Conservation (phyloP, 2,113 vertebrate genomes). For the Mormyrus lacerda region DNA sequence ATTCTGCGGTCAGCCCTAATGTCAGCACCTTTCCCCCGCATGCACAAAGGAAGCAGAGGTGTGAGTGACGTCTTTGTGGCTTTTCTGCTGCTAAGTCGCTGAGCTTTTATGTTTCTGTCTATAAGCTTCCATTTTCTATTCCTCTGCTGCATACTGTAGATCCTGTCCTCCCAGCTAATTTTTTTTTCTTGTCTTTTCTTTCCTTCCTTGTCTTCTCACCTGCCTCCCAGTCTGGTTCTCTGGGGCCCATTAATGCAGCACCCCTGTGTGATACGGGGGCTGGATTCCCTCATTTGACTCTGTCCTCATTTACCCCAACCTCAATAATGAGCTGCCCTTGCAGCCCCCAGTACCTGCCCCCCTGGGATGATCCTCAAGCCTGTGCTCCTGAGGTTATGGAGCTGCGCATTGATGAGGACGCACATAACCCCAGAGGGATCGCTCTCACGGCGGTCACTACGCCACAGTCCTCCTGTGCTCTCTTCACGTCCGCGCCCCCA, state of each 20-base stretch:
- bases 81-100: neutral
- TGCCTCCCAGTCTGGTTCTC: conserved; percentile 70
- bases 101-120: neutral
- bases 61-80: neutral
- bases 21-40: neutral
- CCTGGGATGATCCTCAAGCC: conserved; percentile 26
- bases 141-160: conserved; percentile 17
- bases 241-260: conserved; percentile 62
- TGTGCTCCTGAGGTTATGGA: conserved; percentile 40
- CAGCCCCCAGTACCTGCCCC: conserved; percentile 20
- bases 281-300: conserved; percentile 22
- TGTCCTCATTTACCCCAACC: neutral
- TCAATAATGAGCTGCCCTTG: conserved; percentile 18
- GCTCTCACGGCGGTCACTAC: neutral
- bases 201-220: conserved; percentile 40
- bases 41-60: neutral
- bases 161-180: conserved; percentile 15
- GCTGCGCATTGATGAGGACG: conserved; percentile 51
- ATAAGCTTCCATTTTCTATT: neutral
- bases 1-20: neutral
- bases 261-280: conserved; percentile 34
- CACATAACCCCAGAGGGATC: neutral
- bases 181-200: conserved; percentile 22
- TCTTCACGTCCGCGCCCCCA: conserved; percentile 5
- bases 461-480: conserved; percentile 11